These are phyloP conservation scores for Danionella cerebrum DNA, from an alignment of 2,113 vertebrate species.

Conservation along the genomic window DNA sequence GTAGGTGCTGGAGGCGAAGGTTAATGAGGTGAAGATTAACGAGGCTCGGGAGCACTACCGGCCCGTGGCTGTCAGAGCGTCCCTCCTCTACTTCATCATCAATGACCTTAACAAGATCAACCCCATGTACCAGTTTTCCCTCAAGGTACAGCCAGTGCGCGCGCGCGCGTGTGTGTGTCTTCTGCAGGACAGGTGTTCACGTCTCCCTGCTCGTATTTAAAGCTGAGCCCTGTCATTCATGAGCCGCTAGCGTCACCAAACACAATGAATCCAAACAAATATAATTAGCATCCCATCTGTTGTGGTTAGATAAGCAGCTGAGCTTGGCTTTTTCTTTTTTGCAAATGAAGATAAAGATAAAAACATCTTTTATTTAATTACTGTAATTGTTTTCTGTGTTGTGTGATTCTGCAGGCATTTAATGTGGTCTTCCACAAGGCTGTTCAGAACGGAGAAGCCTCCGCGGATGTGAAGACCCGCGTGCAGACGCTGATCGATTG, in stretches of 20 bases:
- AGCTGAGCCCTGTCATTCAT: conserved; percentile 64
- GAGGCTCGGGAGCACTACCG: conserved; percentile 69
- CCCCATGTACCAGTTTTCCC: conserved; percentile 76
- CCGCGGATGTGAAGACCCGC: conserved; percentile 52
- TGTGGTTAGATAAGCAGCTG: not conserved
- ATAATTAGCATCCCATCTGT: not conserved
- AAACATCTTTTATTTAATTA: not conserved
- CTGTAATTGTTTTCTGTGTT: not conserved
- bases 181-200: not conserved
- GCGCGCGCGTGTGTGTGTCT: not conserved
- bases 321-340: not conserved
- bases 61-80: conserved; percentile 66
- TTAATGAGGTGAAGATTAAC: conserved; percentile 72
- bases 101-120: conserved; percentile 79
- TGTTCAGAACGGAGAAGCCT: conserved; percentile 57
- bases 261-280: not conserved
- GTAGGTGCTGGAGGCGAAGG: conserved; percentile 72
- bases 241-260: not conserved
- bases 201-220: conserved; percentile 59
- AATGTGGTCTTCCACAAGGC: conserved; percentile 73
- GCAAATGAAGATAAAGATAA: too few species aligned
- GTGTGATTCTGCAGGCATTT: conserved; percentile 56
- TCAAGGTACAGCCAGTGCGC: conserved; percentile 56
- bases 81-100: conserved; percentile 73
- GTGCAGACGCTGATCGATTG: conserved; percentile 61